These are phyloP conservation scores for Percopsis transmontana DNA, from an alignment of 2,113 vertebrate genomes.

Conservation along the genomic window DNA sequence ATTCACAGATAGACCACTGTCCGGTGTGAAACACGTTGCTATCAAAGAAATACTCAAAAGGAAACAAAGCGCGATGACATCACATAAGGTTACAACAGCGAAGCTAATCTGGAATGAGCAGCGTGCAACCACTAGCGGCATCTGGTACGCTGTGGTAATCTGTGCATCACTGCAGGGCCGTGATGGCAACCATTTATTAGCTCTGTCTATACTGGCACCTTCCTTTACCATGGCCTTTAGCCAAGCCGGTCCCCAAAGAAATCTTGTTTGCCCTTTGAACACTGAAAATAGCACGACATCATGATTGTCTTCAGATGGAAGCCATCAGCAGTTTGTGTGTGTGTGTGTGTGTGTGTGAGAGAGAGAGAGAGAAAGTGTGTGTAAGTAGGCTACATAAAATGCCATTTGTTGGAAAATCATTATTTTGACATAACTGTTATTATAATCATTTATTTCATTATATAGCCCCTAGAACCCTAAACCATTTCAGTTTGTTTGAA, in stretches of 20 bases:
- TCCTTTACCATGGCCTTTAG: constrained; percentile 6
- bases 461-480: constrained; percentile 14
- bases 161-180: constrained; percentile 17
- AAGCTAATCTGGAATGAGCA: constrained; percentile 28
- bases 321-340: constrained; percentile 19
- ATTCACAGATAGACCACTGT: constrained; percentile 11
- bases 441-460: too few relatives aligned
- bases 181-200: constrained; percentile 15
- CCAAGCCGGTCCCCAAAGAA: background rate
- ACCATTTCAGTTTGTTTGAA: too few relatives aligned
- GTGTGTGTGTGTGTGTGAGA: background rate
- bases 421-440: too few relatives aligned
- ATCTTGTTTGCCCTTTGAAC: constrained; percentile 25
- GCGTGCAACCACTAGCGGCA: background rate
- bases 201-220: constrained; percentile 27
- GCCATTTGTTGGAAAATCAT: constrained; percentile 16
- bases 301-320: constrained; percentile 44
- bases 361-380: background rate
- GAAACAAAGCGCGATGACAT: constrained; percentile 1
- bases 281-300: constrained; percentile 22
- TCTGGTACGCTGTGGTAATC: constrained; percentile 10
- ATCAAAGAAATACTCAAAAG: background rate
- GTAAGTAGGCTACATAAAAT: constrained; percentile 12
- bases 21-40: constrained; percentile 28
- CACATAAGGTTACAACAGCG: constrained; percentile 9